A percentile compares a stretch with the other conserved stretches of the same genome.
Evolutionary conservation across 2,888 invertebrate genomes (phyloP).

Genomic region (Drosophila recens): DNA sequence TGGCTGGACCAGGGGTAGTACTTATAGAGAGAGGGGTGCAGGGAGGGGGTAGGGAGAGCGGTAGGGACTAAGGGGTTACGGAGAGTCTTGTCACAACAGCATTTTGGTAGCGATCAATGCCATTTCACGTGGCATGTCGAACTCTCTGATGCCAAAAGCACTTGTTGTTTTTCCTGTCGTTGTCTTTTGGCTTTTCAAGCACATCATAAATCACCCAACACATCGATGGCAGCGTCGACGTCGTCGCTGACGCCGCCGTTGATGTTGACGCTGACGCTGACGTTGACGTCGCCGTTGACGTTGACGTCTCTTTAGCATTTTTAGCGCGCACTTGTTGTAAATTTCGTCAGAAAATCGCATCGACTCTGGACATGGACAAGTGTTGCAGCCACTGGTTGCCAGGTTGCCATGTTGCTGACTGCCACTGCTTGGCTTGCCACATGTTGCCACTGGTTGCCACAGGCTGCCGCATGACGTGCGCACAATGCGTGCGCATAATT

Average conservation of each 20-base stretch:
- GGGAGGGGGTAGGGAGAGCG: background rate
- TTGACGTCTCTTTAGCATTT: constrained; percentile 73
- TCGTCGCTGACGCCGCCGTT: constrained; percentile 8
- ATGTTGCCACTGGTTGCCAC: constrained; percentile 28
- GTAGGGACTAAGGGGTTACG: background rate
- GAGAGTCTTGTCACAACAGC: constrained; percentile 63
- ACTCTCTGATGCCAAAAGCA: constrained; percentile 32
- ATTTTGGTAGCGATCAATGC: constrained; percentile 75
- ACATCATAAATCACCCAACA: constrained; percentile 76
- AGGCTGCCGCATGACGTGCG: constrained; percentile 73
- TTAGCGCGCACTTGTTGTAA: constrained; percentile 77
- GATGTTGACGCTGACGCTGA: constrained; percentile 21
- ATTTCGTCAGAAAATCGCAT: constrained; percentile 75
- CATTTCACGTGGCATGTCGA: constrained; percentile 74
- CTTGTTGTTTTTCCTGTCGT: constrained; percentile 14
- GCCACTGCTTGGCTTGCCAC: constrained; percentile 18
- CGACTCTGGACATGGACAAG: constrained; percentile 67
- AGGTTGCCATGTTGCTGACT: background rate
- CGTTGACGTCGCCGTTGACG: constrained; percentile 33
- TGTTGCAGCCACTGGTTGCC: constrained; percentile 46
- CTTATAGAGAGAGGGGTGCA: background rate
- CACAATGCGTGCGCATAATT: constrained; percentile 82
- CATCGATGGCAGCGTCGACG: constrained; percentile 31
- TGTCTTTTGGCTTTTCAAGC: constrained; percentile 54
- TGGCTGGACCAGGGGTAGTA: background rate